A percentile compares a stretch with the other conserved stretches of the same genome.
Conservation (phyloP, 2,888 invertebrate species). For the Alloscopus bannaensis region DNA sequence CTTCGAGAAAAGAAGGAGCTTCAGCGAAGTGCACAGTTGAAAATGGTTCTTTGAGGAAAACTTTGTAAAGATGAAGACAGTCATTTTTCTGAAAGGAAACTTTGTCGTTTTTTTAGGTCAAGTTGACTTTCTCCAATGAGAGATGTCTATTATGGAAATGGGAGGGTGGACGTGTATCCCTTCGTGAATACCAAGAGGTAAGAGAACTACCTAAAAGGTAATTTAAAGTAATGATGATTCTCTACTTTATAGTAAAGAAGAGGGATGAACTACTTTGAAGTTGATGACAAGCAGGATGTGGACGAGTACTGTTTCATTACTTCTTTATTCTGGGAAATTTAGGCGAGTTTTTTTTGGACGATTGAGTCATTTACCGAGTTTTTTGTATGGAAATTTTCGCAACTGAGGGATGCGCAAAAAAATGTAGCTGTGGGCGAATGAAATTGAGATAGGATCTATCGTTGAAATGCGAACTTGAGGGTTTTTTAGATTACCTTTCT, state of each 20-base stretch:
- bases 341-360: slow-evolving; percentile 27
- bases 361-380: slow-evolving; percentile 41
- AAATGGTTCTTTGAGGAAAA: no score
- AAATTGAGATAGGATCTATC: no score
- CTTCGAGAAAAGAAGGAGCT: not conserved
- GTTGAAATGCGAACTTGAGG: no score
- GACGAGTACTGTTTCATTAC: slow-evolving; percentile 46
- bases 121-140: slow-evolving; percentile 17
- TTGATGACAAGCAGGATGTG: slow-evolving; percentile 23
- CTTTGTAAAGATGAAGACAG: not conserved
- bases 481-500: no score
- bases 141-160: not conserved
- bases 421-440: no score
- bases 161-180: not conserved
- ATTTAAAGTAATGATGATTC: no score
- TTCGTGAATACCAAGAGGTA: not conserved
- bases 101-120: slow-evolving; percentile 18
- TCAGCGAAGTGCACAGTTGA: no score
- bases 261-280: not conserved
- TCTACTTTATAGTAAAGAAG: not conserved
- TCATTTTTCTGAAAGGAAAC: no score
- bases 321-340: slow-evolving; percentile 33
- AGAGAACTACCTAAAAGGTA: slow-evolving; percentile 1
- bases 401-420: no score
- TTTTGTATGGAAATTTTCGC: slow-evolving; percentile 8